Evolutionary conservation across 2,797 vertebrate genomes (phyloP), one percentile per base, ranked within the genome.

Genomic region (Anisognathus igniventris): DNA sequence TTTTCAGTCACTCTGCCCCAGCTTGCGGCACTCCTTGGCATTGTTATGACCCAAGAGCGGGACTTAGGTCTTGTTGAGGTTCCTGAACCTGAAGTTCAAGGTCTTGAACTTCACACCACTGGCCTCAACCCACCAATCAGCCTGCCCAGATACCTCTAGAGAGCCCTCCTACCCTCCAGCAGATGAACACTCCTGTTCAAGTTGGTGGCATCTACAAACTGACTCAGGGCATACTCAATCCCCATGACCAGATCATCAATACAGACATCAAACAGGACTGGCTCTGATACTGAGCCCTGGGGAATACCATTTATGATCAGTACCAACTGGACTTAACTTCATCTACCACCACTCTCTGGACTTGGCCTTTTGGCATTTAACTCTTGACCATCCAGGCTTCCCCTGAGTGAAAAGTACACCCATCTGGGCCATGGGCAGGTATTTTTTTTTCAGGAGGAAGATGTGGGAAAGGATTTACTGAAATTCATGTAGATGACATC

Each of bases 91-190:
- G n/a, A n/a, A n/a, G n/a, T n/a, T n/a, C n/a, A n/a, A n/a, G n/a
- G n/a, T n/a, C n/a, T n/a, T n/a, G 25, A 91, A 33, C 4, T 2
- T 60, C 33, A 42, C 8, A 6, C 10, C 33, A 4, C 0, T 40
- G 20, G 14, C 33, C 37, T 70, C 0, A 0, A 11, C 4, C 14
- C 50, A 77, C 2, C 1, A 1, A 45, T 37, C 30, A 56, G 19
- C 8, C 42, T 61, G 61, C 8, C 22, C 22, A 74, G 24, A 39
- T 19, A 1, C 14, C 23, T 14, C 66, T 61, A 7, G 0, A 77
- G 7, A 61, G 20, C 23, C 20, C 11, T 33, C 18, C 39, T 45
- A 21, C 15, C 10, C 12, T 58, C 25, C 2, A 27, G 42, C 3
- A 70, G 4, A 66, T 28, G 10, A 33, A 80, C 16, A 8, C 4